Evolutionary conservation across 1,140 invertebrate species (phyloP).

Genomic region (Lutraria rhynchaena): DNA sequence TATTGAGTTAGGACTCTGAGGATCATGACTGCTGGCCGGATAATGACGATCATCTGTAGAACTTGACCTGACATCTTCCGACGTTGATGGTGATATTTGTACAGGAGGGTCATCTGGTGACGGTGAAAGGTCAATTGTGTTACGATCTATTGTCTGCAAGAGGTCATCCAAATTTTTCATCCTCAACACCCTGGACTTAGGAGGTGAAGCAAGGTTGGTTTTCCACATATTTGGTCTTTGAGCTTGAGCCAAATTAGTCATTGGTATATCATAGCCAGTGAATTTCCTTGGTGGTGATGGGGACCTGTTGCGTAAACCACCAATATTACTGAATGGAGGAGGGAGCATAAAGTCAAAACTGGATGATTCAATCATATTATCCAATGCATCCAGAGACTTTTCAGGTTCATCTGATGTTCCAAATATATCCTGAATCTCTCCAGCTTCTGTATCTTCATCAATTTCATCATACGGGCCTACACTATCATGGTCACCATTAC

Average conservation of each 20-base stretch:
- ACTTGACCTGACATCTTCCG: constrained; percentile 75
- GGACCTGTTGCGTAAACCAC: constrained; percentile 45
- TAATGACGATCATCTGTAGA: constrained; percentile 74
- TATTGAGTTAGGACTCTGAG: constrained; percentile 74
- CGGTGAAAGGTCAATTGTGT: constrained; percentile 78
- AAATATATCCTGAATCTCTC: constrained; percentile 77
- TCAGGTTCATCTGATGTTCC: constrained; percentile 68
- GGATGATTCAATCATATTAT: constrained; percentile 75
- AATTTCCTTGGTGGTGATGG: constrained; percentile 65
- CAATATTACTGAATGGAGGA: constrained; percentile 64
- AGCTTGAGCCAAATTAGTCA: constrained; percentile 47
- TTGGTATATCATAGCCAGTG: constrained; percentile 61
- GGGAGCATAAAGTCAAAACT: constrained; percentile 79
- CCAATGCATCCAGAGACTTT: constrained; percentile 72
- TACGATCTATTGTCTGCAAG: constrained; percentile 71
- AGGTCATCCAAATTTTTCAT: constrained; percentile 75
- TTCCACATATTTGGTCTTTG: constrained; percentile 65
- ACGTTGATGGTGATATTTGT: constrained; percentile 76
- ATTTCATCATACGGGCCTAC: constrained; percentile 72
- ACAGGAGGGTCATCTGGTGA: constrained; percentile 76
- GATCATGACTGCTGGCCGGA: constrained; percentile 61
- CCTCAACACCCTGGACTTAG: constrained; percentile 73
- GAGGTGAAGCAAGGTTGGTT: constrained; percentile 69
- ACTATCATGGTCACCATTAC: constrained; percentile 69
- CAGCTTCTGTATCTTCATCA: constrained; percentile 76